phyloP scores from a whole-genome alignment of 2,113 vertebrate species.

The Mesoclemmys tuberculata region DNA sequence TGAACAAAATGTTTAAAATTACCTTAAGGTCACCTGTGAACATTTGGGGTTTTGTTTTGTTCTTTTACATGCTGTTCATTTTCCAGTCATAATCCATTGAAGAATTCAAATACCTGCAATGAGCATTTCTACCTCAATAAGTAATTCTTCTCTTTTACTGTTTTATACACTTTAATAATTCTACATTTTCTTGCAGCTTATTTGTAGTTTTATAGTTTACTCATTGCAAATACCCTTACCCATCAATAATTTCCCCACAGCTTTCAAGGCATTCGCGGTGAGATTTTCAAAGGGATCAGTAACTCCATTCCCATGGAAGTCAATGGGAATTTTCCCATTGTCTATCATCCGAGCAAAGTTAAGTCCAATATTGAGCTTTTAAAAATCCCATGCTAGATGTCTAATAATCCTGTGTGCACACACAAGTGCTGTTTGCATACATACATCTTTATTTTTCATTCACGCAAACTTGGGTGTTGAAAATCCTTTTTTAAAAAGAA shows the following conservation, averaged over 20 bases:
- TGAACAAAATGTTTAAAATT: constrained; percentile 14
- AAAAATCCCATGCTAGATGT: neutral
- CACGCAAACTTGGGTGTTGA: neutral
- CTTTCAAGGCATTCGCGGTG: neutral
- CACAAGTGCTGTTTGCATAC: neutral
- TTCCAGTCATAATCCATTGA: neutral
- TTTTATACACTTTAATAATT: neutral
- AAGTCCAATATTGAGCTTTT: neutral
- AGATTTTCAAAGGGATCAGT: constrained; percentile 1
- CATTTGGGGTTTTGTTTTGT: neutral
- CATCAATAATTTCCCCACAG: neutral
- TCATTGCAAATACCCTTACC: neutral
- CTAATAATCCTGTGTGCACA: neutral
- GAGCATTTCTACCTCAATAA: neutral
- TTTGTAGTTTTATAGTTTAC: neutral
- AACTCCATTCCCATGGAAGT: neutral
- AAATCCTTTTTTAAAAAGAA: neutral
- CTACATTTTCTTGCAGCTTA: rapidly evolving
- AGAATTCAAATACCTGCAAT: neutral
- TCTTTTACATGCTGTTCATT: neutral
- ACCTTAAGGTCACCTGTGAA: neutral
- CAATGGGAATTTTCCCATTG: neutral
- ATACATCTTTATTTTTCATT: neutral
- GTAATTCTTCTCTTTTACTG: rapidly evolving
- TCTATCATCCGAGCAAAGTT: neutral